Evolutionary conservation across 1,140 invertebrate species (phyloP).

Genomic region (Conus ventricosus): DNA sequence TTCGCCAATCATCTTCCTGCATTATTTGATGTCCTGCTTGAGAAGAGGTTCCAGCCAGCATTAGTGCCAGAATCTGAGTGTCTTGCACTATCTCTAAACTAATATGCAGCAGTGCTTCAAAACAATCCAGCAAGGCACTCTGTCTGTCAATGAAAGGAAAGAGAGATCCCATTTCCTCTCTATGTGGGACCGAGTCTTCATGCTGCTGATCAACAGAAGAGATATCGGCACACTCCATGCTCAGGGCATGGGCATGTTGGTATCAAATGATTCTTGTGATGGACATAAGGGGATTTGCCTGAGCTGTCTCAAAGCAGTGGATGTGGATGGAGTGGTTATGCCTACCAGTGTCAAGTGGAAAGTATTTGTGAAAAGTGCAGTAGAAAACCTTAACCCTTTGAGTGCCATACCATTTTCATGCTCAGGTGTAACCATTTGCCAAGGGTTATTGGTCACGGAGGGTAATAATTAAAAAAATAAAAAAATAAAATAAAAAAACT

Average conservation of each 20-base stretch:
- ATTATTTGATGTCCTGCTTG: neutral
- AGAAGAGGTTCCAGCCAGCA: conserved; percentile 4
- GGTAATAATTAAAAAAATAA: too few relatives aligned
- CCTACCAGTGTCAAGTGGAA: conserved; percentile 17
- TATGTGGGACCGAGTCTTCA: neutral
- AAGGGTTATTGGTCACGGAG: too few relatives aligned
- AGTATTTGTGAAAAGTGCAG: neutral
- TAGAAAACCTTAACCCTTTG: neutral
- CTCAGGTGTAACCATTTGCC: too few relatives aligned
- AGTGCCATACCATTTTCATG: too few relatives aligned
- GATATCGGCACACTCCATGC: neutral
- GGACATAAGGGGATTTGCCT: neutral
- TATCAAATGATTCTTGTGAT: neutral
- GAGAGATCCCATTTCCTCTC: neutral
- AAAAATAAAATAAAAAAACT: too few relatives aligned
- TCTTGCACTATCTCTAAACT: conserved; percentile 10
- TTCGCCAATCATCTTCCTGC: neutral
- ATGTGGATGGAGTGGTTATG: conserved; percentile 12
- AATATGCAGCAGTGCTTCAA: conserved; percentile 6
- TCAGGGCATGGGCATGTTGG: neutral
- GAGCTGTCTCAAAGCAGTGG: conserved; percentile 4
- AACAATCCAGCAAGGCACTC: conserved; percentile 18
- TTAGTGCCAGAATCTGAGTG: neutral
- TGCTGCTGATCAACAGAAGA: neutral
- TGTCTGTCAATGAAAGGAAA: conserved; percentile 1